Evolutionary conservation across 2,888 invertebrate genomes (phyloP).

Genomic region (Steinernema scapterisci): DNA sequence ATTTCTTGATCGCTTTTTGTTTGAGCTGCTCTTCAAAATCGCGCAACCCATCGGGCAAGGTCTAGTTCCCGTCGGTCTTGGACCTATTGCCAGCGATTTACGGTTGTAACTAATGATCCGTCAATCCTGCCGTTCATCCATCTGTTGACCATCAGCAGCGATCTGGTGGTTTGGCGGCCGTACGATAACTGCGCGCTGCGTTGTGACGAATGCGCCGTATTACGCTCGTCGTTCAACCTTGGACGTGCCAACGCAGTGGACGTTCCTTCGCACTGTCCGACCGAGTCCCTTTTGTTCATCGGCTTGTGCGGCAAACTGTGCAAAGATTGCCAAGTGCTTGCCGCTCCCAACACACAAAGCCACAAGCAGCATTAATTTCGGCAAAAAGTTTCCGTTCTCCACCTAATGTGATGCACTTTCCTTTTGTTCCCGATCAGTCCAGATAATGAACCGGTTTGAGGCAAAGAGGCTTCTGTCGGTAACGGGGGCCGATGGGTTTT

Average conservation of each 20-base stretch:
- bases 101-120: constrained; percentile 28
- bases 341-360: too few relatives aligned
- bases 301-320: not conserved
- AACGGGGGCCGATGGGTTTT: not conserved
- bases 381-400: too few relatives aligned
- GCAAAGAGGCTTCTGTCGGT: not conserved
- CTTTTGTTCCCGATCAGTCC: too few relatives aligned
- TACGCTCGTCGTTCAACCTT: constrained; percentile 26
- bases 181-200: constrained; percentile 10
- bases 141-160: constrained; percentile 18
- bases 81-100: constrained; percentile 12
- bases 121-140: constrained; percentile 25
- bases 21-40: not conserved
- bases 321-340: too few relatives aligned
- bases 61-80: constrained; percentile 14
- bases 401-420: too few relatives aligned
- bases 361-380: too few relatives aligned
- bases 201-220: constrained; percentile 10
- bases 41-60: constrained; percentile 16
- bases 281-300: not conserved
- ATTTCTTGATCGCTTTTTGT: not conserved
- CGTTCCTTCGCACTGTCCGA: not conserved
- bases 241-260: constrained; percentile 21
- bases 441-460: not conserved
- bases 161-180: constrained; percentile 25